phyloP scores from a whole-genome alignment of 2,888 invertebrate genomes.

The Pycnomerus fuliginosus region DNA sequence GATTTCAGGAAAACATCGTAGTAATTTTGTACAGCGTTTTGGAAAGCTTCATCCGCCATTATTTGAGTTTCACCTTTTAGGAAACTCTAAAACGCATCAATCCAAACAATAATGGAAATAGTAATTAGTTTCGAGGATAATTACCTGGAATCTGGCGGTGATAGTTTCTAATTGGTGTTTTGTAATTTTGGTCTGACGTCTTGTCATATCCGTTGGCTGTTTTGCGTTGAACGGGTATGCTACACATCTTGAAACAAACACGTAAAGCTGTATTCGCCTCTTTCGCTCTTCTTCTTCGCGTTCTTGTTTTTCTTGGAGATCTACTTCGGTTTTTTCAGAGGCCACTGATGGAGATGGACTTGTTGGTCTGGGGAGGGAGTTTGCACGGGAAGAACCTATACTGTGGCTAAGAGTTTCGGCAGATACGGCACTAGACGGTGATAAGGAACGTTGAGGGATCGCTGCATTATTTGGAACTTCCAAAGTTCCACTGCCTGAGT shows the following conservation, averaged over 20 bases:
- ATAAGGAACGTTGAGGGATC: slow-evolving; percentile 55
- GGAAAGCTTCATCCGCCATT: slow-evolving; percentile 97
- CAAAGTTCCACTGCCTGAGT: slow-evolving; percentile 48
- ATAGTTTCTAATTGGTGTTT: slow-evolving; percentile 95
- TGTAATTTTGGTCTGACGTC: slow-evolving; percentile 92
- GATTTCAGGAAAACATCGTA: slow-evolving; percentile 96
- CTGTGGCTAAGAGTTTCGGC: slow-evolving; percentile 63
- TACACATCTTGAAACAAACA: slow-evolving; percentile 96
- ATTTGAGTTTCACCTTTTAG: slow-evolving; percentile 98
- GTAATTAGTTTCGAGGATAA: slow-evolving; percentile 6
- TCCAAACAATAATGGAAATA: neutral
- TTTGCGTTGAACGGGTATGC: slow-evolving; percentile 99
- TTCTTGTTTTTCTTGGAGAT: slow-evolving; percentile 89
- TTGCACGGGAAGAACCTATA: slow-evolving; percentile 61
- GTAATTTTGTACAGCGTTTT: slow-evolving; percentile 96
- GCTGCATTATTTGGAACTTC: slow-evolving; percentile 52
- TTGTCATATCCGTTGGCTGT: slow-evolving; percentile 97
- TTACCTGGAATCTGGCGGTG: slow-evolving; percentile 90
- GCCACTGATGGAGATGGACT: slow-evolving; percentile 91
- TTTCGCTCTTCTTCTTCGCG: slow-evolving; percentile 96
- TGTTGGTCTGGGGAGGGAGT: slow-evolving; percentile 73
- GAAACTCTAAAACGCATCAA: slow-evolving; percentile 67
- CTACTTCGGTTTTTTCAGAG: slow-evolving; percentile 84
- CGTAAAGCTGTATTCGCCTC: slow-evolving; percentile 91
- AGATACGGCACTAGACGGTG: slow-evolving; percentile 62